These are phyloP conservation scores for Garra rufa DNA, from an alignment of 2,113 vertebrate genomes.

Conservation along the genomic window DNA sequence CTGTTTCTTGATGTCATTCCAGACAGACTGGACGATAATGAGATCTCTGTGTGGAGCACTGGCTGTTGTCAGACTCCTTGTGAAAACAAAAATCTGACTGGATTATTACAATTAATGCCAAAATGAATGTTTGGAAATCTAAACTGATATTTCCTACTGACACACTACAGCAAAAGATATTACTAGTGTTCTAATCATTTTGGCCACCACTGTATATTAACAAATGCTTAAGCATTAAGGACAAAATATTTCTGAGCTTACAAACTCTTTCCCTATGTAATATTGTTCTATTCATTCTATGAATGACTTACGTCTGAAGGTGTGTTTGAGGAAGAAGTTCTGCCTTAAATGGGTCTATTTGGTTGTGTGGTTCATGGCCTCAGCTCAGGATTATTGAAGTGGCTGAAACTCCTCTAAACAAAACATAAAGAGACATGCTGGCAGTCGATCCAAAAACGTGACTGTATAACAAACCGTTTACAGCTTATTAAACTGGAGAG, in stretches of 20 bases:
- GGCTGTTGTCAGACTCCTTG: too few relatives aligned
- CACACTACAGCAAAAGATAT: too few relatives aligned
- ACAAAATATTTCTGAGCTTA: neutral
- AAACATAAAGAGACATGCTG: constrained; percentile 62
- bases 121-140: too few relatives aligned
- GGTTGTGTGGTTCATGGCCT: neutral
- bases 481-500: constrained; percentile 66
- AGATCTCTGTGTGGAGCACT: too few relatives aligned
- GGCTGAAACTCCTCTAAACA: constrained; percentile 68
- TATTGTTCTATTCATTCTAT: neutral
- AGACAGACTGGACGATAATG: too few relatives aligned
- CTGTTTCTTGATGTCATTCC: too few relatives aligned
- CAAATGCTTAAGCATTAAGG: neutral
- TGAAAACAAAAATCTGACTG: too few relatives aligned
- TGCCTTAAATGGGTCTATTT: constrained; percentile 44
- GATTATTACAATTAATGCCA: too few relatives aligned
- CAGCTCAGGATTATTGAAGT: constrained; percentile 22
- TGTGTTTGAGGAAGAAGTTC: neutral
- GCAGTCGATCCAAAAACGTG: constrained; percentile 66
- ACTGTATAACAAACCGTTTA: constrained; percentile 67
- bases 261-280: neutral
- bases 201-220: too few relatives aligned
- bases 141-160: too few relatives aligned
- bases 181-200: too few relatives aligned
- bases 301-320: neutral